A percentile compares a stretch with the other conserved stretches of the same genome.
phyloP scores from a whole-genome alignment of 2,888 invertebrate genomes.

The Drosophila lutescens region DNA sequence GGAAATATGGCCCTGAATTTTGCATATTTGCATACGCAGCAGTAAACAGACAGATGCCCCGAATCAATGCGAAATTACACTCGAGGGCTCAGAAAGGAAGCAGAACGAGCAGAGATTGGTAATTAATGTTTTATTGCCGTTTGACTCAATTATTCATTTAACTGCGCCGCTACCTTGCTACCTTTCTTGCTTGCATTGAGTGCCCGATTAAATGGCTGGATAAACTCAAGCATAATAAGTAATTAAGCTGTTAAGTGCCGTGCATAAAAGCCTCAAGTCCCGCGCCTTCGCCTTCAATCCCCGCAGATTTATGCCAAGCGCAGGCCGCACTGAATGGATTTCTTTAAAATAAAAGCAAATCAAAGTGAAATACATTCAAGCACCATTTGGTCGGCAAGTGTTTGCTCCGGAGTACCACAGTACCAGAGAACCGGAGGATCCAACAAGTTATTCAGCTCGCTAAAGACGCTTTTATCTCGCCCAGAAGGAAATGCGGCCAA shows the following conservation, averaged over 20 bases:
- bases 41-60: constrained; percentile 18
- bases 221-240: constrained; percentile 57
- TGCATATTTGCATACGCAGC: constrained; percentile 18
- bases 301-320: constrained; percentile 45
- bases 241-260: constrained; percentile 60
- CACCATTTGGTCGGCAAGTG: constrained; percentile 57
- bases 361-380: constrained; percentile 57
- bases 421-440: constrained; percentile 13
- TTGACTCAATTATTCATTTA: constrained; percentile 48
- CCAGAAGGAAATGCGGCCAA: constrained; percentile 51
- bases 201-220: constrained; percentile 55
- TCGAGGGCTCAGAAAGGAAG: constrained; percentile 1
- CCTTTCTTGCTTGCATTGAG: constrained; percentile 36
- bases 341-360: constrained; percentile 43
- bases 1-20: constrained; percentile 24
- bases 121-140: constrained; percentile 43
- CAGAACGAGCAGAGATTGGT: constrained; percentile 19
- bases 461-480: constrained; percentile 55
- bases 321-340: constrained; percentile 30
- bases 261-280: constrained; percentile 42
- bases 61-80: constrained; percentile 29
- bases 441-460: constrained; percentile 42
- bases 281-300: constrained; percentile 11
- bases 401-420: constrained; percentile 17
- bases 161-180: constrained; percentile 32